phyloP scores from a whole-genome alignment of 2,888 invertebrate species.

The Drosophila birchii region DNA sequence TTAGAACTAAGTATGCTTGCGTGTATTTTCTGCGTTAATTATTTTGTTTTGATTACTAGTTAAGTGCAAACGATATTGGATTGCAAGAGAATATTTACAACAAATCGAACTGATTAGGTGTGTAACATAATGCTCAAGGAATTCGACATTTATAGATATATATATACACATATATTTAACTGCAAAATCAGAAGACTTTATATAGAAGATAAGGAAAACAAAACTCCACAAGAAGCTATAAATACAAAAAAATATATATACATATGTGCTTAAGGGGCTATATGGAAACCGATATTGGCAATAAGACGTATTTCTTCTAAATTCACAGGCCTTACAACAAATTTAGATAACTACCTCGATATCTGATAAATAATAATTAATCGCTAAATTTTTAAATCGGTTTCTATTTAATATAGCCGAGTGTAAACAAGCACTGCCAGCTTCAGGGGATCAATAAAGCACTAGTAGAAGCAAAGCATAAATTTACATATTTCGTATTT shows the following conservation, averaged over 20 bases:
- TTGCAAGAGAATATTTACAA: conserved; percentile 61
- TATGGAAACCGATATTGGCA: conserved; percentile 48
- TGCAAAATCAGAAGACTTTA: conserved; percentile 30
- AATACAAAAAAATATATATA: conserved; percentile 5
- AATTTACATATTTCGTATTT: conserved; percentile 31
- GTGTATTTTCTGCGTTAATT: conserved; percentile 37
- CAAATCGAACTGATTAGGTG: conserved; percentile 72
- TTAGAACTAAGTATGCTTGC: conserved; percentile 19
- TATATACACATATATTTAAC: conserved; percentile 4
- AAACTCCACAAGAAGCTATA: conserved; percentile 15
- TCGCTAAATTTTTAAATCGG: conserved; percentile 30
- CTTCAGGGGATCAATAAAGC: conserved; percentile 48
- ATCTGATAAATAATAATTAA: conserved; percentile 40
- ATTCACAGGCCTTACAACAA: conserved; percentile 66
- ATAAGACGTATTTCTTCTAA: conserved; percentile 43
- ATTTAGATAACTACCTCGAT: conserved; percentile 61
- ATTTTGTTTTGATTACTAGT: conserved; percentile 56
- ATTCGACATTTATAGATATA: conserved; percentile 47
- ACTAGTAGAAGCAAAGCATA: conserved; percentile 18
- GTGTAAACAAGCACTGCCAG: conserved; percentile 68
- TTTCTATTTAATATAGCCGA: conserved; percentile 47
- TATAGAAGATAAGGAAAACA: conserved; percentile 14
- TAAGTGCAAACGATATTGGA: conserved; percentile 43
- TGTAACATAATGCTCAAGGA: conserved; percentile 65
- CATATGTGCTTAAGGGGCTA: conserved; percentile 8